Base-by-base conservation (phyloP, 2,888 invertebrate genomes). In the Iphiclides podalirius region DNA sequence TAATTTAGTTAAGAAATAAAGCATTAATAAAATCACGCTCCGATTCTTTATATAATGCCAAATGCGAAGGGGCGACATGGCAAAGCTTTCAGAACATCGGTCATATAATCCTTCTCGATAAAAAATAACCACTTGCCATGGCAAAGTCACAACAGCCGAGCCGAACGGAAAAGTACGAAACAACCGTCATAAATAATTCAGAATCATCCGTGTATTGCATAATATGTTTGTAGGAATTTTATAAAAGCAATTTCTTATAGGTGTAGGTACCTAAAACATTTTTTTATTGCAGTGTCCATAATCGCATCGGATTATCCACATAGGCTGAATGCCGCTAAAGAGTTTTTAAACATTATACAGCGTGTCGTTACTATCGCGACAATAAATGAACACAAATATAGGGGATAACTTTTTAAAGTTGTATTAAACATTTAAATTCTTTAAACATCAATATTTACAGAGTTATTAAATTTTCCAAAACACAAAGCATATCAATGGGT, bases 91-190 rank as follows among this genome's bases (percentile, higher is more conserved):
- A 28, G n/a, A 84, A 71, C 75, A 82, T 86, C 84, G 82, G 78
- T 85, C 83, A 84, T 73, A 71, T 67, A 66, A 71, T 72, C 76
- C 71, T n/a, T 78, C 75, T 64, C 74, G 76, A 79, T 82, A 82
- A 81, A 80, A 84, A 84, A 80, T 83, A 75, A 72, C 82, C 84
- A 85, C 85, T 86, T 86, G 80, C 72, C 76, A 75, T 79, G 83
- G 85, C 87, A 85, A 78, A 75, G 43, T 44, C 49, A 49, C 48
- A 39, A 39, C 43, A 44, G 16, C 16, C 14, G 43, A 34, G 23
- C 36, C 40, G 48, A 38, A 38, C 38, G 16, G 43, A 9, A 26
- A 34, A 31, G 33, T 43, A 23, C 41, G 36, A 17, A 38, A 38
- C 41, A 36, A 42, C 42, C 43, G 33, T 39, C 23, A 44, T 49